These are phyloP conservation scores for Pachliopta kotzebuea DNA, from an alignment of 2,888 invertebrate species.

Conservation along the genomic window DNA sequence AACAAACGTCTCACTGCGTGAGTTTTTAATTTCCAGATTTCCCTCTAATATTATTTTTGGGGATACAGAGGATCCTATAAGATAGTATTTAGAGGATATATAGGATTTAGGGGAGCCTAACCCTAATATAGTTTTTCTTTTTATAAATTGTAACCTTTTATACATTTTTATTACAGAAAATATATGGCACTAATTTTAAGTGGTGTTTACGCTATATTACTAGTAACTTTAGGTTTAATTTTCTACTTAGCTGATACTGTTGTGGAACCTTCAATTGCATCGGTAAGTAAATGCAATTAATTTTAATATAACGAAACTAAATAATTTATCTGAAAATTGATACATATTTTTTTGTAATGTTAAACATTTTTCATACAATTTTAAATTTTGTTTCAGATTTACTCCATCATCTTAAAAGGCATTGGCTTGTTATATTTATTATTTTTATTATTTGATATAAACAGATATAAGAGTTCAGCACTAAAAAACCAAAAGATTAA, in stretches of 20 bases:
- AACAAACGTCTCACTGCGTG: conserved; percentile 72
- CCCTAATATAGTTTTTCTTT: neutral
- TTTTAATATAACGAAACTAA: neutral
- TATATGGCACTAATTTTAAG: conserved; percentile 82
- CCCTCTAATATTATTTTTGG: neutral
- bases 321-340: too few relatives aligned
- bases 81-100: too few relatives aligned
- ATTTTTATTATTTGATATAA: conserved; percentile 82
- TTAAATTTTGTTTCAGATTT: conserved; percentile 72
- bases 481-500: conserved; percentile 67
- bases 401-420: conserved; percentile 80
- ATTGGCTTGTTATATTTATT: conserved; percentile 82
- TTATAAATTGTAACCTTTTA: neutral
- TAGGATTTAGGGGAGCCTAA: too few relatives aligned
- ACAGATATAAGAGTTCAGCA: conserved; percentile 75
- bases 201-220: conserved; percentile 84
- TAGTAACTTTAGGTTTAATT: conserved; percentile 84
- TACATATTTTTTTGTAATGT: too few relatives aligned
- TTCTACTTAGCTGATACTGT: conserved; percentile 83
- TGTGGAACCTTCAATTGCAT: conserved; percentile 65
- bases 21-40: conserved; percentile 32
- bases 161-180: conserved; percentile 67
- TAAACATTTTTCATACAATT: too few relatives aligned
- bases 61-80: too few relatives aligned
- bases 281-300: conserved; percentile 65